Evolutionary conservation across 2,797 vertebrate genomes (phyloP), one percentile per base, ranked within the genome.

Genomic region (Brachyalestes nurse): DNA sequence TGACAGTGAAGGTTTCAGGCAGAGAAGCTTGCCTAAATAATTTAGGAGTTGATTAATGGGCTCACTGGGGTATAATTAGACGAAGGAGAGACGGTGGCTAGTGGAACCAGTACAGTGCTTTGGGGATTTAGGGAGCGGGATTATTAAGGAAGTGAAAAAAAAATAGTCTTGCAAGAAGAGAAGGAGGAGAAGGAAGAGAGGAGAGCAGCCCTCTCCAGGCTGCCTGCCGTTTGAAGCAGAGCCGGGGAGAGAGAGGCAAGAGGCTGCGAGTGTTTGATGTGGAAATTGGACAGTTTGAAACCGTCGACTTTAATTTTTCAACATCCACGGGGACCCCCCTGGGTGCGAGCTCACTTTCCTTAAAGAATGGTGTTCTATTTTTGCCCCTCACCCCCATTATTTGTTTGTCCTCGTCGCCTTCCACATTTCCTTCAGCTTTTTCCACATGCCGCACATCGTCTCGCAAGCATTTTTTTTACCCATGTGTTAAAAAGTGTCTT

Each of bases 241-340:
- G 94, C 93, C 93, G 95, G 93, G 92, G 93, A 94, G 92, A 92
- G 91, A 95, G 95, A 93, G 93, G 93, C 94, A 93, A 92, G 91
- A 94, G 87, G 94, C 93, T 93, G 92, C 86, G 89, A 82, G 81
- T 91, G 93, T 96, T 96, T 96, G 96, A 96, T 96, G 96, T 97
- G 96, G 95, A 97, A 97, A 97, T 97, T 95, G 96, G 96, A 96
- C 96, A 96, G 95, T 96, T 96, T 96, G 95, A 96, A 95, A 96
- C 94, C 94, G 94, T 96, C 95, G 92, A 94, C 94, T 96, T 96
- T 95, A 96, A 97, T 96, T 96, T 96, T 96, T 96, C 96, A 96
- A 93, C 94, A 94, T 94, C 94, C 94, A 91, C 91, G 92, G 93
- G 93, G 93, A 93, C 92, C 93, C 95, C 94, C 94, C 93, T 84